Percentiles rank a stretch among this genome's conserved stretches.
Evolutionary conservation across 1,140 invertebrate species (phyloP).

Genomic region (Steinernema feltiae): DNA sequence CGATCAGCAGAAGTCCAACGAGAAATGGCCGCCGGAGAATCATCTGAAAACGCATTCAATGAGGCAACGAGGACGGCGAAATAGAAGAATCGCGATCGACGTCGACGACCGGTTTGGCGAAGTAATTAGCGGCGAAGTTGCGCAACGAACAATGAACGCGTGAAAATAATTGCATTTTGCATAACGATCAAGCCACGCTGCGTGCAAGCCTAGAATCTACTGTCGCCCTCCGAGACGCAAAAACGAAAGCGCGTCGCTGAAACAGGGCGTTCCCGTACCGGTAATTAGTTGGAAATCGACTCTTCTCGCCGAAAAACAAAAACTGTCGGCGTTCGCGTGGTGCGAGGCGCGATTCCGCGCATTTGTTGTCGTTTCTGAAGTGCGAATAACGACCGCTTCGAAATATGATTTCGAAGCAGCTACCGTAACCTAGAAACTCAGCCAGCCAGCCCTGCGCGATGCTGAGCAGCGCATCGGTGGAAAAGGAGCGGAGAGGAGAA

Average conservation of each 20-base stretch:
- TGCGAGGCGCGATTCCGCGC: not conserved
- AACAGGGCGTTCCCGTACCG: not conserved
- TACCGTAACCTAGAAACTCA: no score
- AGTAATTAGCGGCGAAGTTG: conserved; percentile 9
- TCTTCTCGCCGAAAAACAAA: conserved; percentile 5
- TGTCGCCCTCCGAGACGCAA: not conserved
- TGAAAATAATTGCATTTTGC: conserved; percentile 9
- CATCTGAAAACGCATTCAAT: not conserved
- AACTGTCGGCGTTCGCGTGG: not conserved
- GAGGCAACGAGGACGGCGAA: not conserved
- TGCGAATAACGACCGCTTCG: no score
- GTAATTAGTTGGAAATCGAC: not conserved
- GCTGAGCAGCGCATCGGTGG: no score
- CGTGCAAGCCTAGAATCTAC: not conserved
- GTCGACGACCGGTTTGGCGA: not conserved
- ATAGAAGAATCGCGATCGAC: not conserved
- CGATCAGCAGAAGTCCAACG: not conserved
- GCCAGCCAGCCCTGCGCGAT: no score
- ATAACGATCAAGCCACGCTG: not conserved
- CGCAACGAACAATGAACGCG: not conserved
- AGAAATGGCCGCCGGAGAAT: conserved; percentile 1
- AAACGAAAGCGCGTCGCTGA: not conserved
- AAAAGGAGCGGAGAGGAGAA: not conserved
- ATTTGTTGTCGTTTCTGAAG: not conserved
- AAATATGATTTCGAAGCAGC: no score